These are phyloP conservation scores for Drosophila prostipennis DNA, from an alignment of 2,888 invertebrate genomes.

Conservation along the genomic window DNA sequence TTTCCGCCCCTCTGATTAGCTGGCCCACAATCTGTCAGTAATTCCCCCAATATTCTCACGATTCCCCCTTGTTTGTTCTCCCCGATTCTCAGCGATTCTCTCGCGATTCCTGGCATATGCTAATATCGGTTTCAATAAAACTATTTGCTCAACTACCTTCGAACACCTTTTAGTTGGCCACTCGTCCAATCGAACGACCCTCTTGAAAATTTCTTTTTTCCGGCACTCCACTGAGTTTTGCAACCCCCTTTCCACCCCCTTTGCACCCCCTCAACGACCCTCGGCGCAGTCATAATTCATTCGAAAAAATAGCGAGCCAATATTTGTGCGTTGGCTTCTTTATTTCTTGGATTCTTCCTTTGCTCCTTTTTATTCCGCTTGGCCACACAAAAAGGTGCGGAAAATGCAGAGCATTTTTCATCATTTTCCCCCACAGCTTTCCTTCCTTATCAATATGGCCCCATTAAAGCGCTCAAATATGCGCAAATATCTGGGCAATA, in stretches of 20 bases:
- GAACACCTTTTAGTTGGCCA: conserved; percentile 48
- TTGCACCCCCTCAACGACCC: conserved; percentile 9
- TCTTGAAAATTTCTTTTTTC: conserved; percentile 39
- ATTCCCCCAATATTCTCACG: conserved; percentile 16
- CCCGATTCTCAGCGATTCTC: not conserved
- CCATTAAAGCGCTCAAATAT: conserved; percentile 52
- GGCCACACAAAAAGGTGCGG: conserved; percentile 66
- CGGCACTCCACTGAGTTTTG: conserved; percentile 45
- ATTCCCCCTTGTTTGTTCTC: conserved; percentile 6
- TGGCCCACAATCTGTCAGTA: conserved; percentile 22
- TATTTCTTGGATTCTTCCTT: conserved; percentile 37
- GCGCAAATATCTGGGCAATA: conserved; percentile 40
- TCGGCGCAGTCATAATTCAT: conserved; percentile 67
- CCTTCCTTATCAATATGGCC: conserved; percentile 69
- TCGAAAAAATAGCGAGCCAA: conserved; percentile 70
- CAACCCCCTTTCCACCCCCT: not conserved
- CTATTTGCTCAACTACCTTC: conserved; percentile 51
- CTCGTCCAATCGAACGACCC: conserved; percentile 39
- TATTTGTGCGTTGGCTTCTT: conserved; percentile 71
- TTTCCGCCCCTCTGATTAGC: conserved; percentile 38
- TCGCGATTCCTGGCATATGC: conserved; percentile 45
- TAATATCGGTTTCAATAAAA: conserved; percentile 51
- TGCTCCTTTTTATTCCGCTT: conserved; percentile 49
- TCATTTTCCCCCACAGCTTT: conserved; percentile 40
- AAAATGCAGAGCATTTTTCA: conserved; percentile 78